Evolutionary conservation across 2,797 vertebrate species (phyloP), one percentile per base, ranked within the genome.

Genomic region (Graptemys geographica): DNA sequence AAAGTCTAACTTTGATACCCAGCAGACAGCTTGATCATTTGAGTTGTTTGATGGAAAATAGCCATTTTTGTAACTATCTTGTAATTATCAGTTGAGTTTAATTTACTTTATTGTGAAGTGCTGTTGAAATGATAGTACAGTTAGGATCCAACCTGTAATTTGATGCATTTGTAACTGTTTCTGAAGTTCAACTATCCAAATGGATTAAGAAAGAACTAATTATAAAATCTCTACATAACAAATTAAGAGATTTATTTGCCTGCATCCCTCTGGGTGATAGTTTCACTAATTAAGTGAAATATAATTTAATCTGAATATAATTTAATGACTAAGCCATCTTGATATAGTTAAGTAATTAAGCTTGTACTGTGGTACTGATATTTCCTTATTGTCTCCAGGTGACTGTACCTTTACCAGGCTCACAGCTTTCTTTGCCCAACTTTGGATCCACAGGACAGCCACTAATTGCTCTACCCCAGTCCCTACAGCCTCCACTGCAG

Each of bases 381-480:
- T 87, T 62, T 90, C 62, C 91, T 4, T 90, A 65, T 86, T 23
- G 93, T 90, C 84, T 92, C 49, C 92, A 99, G 99, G 98, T 99
- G 95, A 99, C 99, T 0, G 99, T 99, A 86, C 99, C 99, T 95
- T 97, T 99, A 93, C 98, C 99, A 31, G 99, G 99, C 91, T 99
- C 99, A 41, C 99, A 99, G 92, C 98, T 99, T 93, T 99, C 99
- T 74, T 96, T 99, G 98, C 97, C 99, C 79, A 99, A 99, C 97
- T 99, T 99, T 89, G 99, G 99, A 82, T 99, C 99, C 2, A 99
- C 99, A 25, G 99, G 99, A 27, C 99, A 99, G 96, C 99, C 99
- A 7, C 98, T 99, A 79, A 98, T 99, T 96, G 99, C 99, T 47
- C 97, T 99, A 82, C 99, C 99, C 86, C 99, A 99, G 56, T 98